Conservation (phyloP, 2,888 invertebrate species). For the Dolichopus griseipennis region DNA sequence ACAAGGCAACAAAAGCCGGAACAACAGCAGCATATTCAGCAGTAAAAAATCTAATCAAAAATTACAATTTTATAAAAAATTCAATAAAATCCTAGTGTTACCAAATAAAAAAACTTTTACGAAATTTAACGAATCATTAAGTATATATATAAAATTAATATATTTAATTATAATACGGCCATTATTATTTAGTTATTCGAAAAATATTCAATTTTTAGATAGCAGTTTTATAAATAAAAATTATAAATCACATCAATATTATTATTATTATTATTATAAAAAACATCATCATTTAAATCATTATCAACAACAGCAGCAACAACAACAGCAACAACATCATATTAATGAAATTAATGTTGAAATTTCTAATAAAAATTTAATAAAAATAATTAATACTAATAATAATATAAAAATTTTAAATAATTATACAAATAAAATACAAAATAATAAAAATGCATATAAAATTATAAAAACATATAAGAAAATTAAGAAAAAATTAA, state of each 20-base stretch:
- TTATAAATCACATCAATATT: background rate
- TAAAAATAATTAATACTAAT: background rate
- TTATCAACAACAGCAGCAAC: background rate
- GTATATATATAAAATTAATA: conserved; percentile 4
- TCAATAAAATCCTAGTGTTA: background rate
- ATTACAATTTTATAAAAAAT: background rate
- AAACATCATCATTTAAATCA: background rate
- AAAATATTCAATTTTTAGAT: conserved; percentile 11
- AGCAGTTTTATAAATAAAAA: conserved; percentile 8
- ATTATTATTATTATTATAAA: no score
- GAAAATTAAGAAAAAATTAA: no score
- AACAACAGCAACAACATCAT: background rate
- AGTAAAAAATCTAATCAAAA: background rate
- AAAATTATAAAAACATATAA: no score
- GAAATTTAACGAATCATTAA: conserved; percentile 1
- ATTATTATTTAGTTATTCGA: conserved; percentile 9
- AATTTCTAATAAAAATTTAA: background rate
- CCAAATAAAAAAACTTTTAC: background rate
- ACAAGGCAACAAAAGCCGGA: no score
- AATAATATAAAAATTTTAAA: background rate
- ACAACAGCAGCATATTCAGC: no score
- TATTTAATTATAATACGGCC: conserved; percentile 9
- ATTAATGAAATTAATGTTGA: background rate
- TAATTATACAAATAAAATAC: no score
- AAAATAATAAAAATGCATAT: no score